Base-by-base conservation (phyloP, 2,797 vertebrate species). In the Sebastes kiyomatsui region DNA sequence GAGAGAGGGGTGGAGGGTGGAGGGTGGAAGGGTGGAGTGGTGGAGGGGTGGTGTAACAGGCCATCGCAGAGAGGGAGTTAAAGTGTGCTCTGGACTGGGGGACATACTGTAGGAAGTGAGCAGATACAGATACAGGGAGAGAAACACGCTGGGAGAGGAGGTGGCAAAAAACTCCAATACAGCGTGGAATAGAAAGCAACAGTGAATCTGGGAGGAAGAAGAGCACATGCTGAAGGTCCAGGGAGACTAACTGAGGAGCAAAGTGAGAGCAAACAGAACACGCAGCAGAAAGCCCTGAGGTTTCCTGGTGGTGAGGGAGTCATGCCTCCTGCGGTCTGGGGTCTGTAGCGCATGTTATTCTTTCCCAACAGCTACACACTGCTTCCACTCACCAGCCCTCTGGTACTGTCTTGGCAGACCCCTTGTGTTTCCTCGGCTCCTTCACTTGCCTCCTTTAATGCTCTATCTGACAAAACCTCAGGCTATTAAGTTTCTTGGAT, bases 301-400 rank as follows among this genome's bases (percentile, higher is more conserved):
- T 91, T 90, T 89, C 75, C 73, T 73, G 1, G 81, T 32, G 83
- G 89, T 81, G 87, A 88, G 67, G 60, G 82, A 89, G 91, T 90
- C 88, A 38, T 87, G 91, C 87, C 88, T 92, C 89, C 88, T 90
- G 84, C 35, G 92, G 90, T 92, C 83, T 81, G 90, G 89, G 88
- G 87, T 89, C 90, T 90, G 79, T 46, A 83, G 89, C 46, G 66
- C 83, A 80, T 92, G 87, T 91, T 91, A 75, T 90, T 85, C 86
- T 91, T 90, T 86, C 83, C 83, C 88, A 82, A 69, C 87, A 88
- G 82, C 85, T 79, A 78, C 78, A 88, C 78, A 11, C 62, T 30
- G 72, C 84, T 79, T 85, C 67, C 69, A 59, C 75, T 77, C 81
- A 38, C 2, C 80, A 66, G 28, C 66, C 75, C 71, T 66, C 64